A percentile compares a stretch with the other conserved stretches of the same genome.
Evolutionary conservation across 2,113 vertebrate species (phyloP).

Genomic region (Gopherus evgoodei): DNA sequence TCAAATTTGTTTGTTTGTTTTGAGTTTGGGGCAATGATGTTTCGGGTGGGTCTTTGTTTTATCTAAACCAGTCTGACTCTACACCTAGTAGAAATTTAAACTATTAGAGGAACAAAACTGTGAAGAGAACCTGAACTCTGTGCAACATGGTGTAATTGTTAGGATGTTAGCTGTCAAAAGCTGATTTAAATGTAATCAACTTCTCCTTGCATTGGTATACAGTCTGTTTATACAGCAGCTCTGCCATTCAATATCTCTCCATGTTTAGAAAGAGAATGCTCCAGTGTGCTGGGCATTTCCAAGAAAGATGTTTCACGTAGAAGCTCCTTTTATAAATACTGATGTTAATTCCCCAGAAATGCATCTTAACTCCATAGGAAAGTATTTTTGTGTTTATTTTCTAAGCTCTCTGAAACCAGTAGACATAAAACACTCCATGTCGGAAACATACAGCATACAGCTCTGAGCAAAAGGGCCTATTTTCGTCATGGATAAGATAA

Average conservation of each 20-base stretch:
- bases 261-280: constrained; percentile 63
- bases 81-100: neutral
- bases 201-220: constrained; percentile 38
- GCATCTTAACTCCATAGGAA: constrained; percentile 59
- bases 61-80: neutral
- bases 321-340: constrained; percentile 61
- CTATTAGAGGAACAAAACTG: neutral
- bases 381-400: constrained; percentile 71
- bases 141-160: neutral
- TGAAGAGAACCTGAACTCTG: neutral
- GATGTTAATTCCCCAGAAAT: constrained; percentile 51
- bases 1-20: neutral
- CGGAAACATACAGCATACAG: constrained; percentile 33
- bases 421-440: constrained; percentile 57
- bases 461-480: constrained; percentile 21
- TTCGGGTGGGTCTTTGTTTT: neutral
- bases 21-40: neutral
- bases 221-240: constrained; percentile 4
- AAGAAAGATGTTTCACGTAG: constrained; percentile 16
- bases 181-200: constrained; percentile 3
- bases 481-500: constrained; percentile 74
- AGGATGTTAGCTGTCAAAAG: constrained; percentile 28
- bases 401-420: constrained; percentile 28
- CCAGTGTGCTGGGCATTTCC: neutral
- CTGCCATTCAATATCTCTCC: constrained; percentile 7